These are phyloP conservation scores for Elysia crispata DNA, from an alignment of 2,888 invertebrate genomes.

Conservation along the genomic window DNA sequence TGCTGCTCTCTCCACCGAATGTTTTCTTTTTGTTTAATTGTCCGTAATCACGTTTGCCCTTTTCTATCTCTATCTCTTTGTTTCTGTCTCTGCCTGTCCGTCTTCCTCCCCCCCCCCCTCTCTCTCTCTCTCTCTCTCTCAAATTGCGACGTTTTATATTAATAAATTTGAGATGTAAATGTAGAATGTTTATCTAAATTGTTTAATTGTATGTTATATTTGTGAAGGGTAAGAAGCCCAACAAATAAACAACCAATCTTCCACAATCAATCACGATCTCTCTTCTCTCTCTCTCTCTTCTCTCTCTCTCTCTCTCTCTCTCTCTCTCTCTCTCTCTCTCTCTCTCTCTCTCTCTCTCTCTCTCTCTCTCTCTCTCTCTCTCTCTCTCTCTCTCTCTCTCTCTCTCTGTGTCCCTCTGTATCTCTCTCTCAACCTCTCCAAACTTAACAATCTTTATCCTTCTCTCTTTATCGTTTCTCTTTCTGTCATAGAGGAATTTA, in stretches of 20 bases:
- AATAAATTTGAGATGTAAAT: no score
- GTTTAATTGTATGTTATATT: no score
- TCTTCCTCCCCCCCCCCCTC: neutral
- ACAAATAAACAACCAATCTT: neutral
- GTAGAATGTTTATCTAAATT: no score
- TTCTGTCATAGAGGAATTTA: neutral
- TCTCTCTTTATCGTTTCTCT: conserved; percentile 11
- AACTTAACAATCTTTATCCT: neutral
- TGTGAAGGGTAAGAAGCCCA: no score
- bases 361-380: neutral
- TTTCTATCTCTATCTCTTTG: neutral
- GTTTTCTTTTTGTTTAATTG: no score
- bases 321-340: conserved; percentile 17
- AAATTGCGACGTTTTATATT: no score
- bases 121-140: no score
- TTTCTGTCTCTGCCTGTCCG: neutral
- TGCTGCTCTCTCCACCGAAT: no score
- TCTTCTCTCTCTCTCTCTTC: neutral
- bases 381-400: conserved; percentile 18
- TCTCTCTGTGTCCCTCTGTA: conserved; percentile 19
- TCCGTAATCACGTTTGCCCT: no score
- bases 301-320: conserved; percentile 29
- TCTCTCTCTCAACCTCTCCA: conserved; percentile 20
- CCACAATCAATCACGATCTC: conserved; percentile 9
- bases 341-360: conserved; percentile 6